Percentiles rank a stretch among this genome's conserved stretches.
Evolutionary conservation across 2,797 vertebrate species (phyloP).

Genomic region (Lepilemur ruficaudatus): DNA sequence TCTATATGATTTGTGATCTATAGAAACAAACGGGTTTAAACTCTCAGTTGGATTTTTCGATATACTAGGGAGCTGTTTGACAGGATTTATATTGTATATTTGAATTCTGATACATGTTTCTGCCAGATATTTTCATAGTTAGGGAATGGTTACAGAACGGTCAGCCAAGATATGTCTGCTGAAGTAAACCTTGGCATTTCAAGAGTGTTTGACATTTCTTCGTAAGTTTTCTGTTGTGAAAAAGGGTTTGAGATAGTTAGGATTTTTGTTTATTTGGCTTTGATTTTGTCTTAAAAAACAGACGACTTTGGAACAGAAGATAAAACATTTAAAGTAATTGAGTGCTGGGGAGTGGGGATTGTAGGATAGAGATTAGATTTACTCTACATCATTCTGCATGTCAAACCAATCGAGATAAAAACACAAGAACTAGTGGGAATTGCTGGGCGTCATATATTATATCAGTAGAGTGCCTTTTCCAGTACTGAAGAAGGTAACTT

Average conservation of each 20-base stretch:
- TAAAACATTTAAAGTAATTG: background rate
- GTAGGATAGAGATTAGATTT: background rate
- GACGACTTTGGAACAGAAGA: background rate
- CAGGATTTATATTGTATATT: background rate
- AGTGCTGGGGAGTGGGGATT: background rate
- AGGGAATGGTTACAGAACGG: background rate
- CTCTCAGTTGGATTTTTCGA: background rate
- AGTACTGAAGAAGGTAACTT: background rate
- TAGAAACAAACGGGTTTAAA: background rate
- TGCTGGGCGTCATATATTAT: background rate
- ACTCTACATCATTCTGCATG: background rate
- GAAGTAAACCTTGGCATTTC: background rate
- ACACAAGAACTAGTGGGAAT: background rate
- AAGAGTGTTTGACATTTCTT: background rate
- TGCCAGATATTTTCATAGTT: background rate
- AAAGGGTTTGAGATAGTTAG: background rate
- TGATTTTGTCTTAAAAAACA: background rate
- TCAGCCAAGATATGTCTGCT: background rate
- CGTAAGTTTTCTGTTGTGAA: background rate
- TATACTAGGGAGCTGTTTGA: background rate
- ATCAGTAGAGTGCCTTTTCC: background rate
- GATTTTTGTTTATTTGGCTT: background rate
- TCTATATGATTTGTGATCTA: background rate
- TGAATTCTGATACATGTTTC: background rate
- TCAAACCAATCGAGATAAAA: background rate